A percentile compares a stretch with the other conserved stretches of the same genome.
phyloP scores from a whole-genome alignment of 2,113 vertebrate genomes.

The Nettapus auritus region DNA sequence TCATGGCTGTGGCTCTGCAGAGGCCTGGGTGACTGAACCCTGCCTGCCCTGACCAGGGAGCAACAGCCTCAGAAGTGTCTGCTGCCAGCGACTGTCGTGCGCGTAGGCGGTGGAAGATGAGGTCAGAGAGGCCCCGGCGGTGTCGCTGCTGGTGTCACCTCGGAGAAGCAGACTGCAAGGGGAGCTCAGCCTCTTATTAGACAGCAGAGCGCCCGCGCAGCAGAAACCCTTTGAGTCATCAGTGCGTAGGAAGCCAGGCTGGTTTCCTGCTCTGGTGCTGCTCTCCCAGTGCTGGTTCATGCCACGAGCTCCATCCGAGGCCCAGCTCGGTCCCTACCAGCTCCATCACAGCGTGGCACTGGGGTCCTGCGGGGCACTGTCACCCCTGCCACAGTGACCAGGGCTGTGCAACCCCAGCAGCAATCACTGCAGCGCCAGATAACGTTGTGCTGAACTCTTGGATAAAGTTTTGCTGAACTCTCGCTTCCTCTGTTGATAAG shows the following conservation, averaged over 20 bases:
- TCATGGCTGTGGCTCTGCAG: fast-evolving
- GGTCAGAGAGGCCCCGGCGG: neutral
- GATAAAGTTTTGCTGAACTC: neutral
- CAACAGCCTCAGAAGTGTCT: neutral
- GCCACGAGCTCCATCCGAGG: fast-evolving
- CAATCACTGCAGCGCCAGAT: neutral
- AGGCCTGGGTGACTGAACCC: fast-evolving
- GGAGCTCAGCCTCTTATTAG: neutral
- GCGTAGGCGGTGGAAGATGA: fast-evolving
- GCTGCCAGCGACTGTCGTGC: neutral
- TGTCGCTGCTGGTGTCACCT: neutral
- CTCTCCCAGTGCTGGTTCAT: fast-evolving
- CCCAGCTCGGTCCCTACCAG: neutral
- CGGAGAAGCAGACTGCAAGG: fast-evolving
- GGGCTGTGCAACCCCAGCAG: neutral
- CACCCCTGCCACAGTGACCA: fast-evolving
- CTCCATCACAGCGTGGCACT: fast-evolving
- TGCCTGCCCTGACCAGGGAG: neutral
- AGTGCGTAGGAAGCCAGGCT: neutral
- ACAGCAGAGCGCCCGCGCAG: neutral
- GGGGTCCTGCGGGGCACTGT: fast-evolving
- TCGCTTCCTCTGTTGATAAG: neutral
- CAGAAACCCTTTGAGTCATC: fast-evolving
- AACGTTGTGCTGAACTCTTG: neutral
- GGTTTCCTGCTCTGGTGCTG: neutral